These are phyloP conservation scores for Micropterix aruncella DNA, from an alignment of 2,888 invertebrate genomes.

Conservation along the genomic window DNA sequence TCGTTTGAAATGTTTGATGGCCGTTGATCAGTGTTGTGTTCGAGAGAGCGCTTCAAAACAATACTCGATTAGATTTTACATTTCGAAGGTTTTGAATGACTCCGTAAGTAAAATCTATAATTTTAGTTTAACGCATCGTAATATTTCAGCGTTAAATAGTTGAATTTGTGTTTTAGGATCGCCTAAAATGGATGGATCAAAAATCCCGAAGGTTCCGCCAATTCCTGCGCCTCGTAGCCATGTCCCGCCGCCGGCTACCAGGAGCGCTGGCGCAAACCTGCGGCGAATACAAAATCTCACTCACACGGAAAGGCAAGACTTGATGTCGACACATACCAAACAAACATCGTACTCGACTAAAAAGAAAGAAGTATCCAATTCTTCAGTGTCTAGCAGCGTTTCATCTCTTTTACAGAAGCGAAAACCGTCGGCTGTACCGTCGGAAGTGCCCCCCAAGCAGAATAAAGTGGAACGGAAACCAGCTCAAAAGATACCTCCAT, in stretches of 20 bases:
- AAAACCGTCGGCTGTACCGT: neutral
- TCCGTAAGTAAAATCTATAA: no score
- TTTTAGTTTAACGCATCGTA: no score
- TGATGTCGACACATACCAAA: neutral
- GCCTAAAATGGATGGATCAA: neutral
- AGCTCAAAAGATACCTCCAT: slow-evolving; percentile 43
- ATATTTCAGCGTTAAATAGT: no score
- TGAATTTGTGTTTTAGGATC: no score
- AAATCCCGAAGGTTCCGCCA: neutral
- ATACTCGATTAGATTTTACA: no score
- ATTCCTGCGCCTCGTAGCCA: neutral
- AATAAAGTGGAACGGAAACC: slow-evolving; percentile 27
- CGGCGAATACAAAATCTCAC: neutral
- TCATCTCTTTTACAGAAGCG: neutral
- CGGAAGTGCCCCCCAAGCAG: slow-evolving; percentile 7
- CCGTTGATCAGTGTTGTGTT: no score
- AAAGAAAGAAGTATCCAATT: neutral
- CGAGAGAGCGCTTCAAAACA: no score
- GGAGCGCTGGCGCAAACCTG: neutral
- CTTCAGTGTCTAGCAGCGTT: neutral
- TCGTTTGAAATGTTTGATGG: no score
- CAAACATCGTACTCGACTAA: neutral
- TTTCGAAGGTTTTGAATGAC: no score
- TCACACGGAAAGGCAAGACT: neutral
- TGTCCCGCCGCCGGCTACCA: neutral